phyloP scores from a whole-genome alignment of 2,797 vertebrate species.

The Tapirus indicus region DNA sequence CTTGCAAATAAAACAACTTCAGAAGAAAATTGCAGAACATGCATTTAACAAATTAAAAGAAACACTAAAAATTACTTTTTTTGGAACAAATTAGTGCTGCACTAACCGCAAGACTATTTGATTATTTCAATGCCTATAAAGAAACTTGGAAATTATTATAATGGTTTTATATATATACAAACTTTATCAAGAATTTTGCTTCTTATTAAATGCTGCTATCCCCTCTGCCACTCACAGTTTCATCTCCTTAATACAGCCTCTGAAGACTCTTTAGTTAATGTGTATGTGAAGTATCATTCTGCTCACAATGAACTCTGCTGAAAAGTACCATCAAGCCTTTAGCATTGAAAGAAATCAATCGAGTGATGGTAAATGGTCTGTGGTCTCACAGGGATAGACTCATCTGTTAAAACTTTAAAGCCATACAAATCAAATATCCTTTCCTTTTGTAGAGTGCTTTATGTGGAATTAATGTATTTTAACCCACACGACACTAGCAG shows the following conservation, averaged over 20 bases:
- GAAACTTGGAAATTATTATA: conserved; percentile 38
- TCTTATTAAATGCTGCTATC: conserved; percentile 73
- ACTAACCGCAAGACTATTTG: conserved; percentile 52
- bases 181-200: conserved; percentile 70
- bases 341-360: conserved; percentile 85
- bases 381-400: conserved; percentile 81
- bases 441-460: conserved; percentile 76
- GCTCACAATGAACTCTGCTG: conserved; percentile 81
- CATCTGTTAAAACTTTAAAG: conserved; percentile 86
- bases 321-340: conserved; percentile 82
- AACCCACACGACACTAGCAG: conserved; percentile 55
- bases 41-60: background rate
- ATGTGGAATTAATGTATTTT: conserved; percentile 77
- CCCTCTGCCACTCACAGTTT: conserved; percentile 57
- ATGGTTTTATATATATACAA: conserved; percentile 77
- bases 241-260: conserved; percentile 80
- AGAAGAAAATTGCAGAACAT: conserved; percentile 24
- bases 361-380: conserved; percentile 81
- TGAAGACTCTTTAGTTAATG: conserved; percentile 84
- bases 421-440: conserved; percentile 84
- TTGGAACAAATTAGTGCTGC: conserved; percentile 22
- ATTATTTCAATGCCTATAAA: conserved; percentile 39
- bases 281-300: conserved; percentile 83
- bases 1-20: conserved; percentile 27
- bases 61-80: conserved; percentile 10